Conservation (phyloP, 1,140 invertebrate genomes). For the Semibalanus balanoides region DNA sequence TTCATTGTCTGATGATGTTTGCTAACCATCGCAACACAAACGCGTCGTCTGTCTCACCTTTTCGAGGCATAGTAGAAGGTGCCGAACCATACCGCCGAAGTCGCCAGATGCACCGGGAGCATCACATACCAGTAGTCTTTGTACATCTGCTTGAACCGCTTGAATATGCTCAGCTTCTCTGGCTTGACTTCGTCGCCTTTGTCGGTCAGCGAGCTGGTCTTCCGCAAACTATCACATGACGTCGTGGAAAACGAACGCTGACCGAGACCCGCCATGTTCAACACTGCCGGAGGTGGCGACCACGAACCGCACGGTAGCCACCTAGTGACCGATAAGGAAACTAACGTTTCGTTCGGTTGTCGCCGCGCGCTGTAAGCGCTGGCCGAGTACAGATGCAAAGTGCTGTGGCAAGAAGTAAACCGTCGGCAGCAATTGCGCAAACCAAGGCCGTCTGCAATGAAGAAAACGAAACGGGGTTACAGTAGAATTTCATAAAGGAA, state of each 20-base stretch:
- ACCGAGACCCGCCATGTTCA: not conserved
- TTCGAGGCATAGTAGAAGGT: slow-evolving; percentile 71
- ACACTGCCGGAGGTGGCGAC: not conserved
- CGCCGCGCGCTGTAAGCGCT: too few species aligned
- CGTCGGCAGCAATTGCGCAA: not conserved
- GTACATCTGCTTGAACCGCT: slow-evolving; percentile 78
- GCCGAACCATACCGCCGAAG: slow-evolving; percentile 69
- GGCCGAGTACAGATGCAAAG: not conserved
- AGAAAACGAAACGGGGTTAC: too few species aligned
- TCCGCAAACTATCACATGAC: not conserved
- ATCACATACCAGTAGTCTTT: slow-evolving; percentile 90
- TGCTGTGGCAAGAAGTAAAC: not conserved
- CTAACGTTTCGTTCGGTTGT: not conserved
- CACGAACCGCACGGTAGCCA: not conserved
- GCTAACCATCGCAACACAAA: too few species aligned
- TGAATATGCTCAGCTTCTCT: slow-evolving; percentile 43
- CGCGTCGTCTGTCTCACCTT: slow-evolving; percentile 47
- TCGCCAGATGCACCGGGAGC: slow-evolving; percentile 72
- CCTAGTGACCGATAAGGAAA: not conserved
- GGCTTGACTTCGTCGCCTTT: not conserved
- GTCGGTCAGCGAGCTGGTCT: not conserved
- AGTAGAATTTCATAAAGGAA: too few species aligned
- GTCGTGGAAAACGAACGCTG: not conserved
- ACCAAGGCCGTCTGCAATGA: too few species aligned
- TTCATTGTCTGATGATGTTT: too few species aligned